Evolutionary conservation across 2,888 invertebrate genomes (phyloP).

Genomic region (Deroplatys truncata): DNA sequence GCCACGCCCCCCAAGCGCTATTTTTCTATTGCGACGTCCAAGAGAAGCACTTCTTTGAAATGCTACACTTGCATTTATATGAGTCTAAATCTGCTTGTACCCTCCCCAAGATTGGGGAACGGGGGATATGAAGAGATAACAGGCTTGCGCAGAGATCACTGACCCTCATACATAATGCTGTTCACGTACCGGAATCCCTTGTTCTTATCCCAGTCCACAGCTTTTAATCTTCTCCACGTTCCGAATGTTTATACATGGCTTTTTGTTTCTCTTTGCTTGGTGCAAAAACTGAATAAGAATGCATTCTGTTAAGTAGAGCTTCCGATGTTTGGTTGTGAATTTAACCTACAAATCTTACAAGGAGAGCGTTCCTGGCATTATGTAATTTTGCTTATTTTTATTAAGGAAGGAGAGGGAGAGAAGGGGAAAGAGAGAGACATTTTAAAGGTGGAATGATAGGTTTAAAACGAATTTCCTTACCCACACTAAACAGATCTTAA

Average conservation of each 20-base stretch:
- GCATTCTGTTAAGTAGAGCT: too few relatives aligned
- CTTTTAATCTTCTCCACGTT: not conserved
- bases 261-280: not conserved
- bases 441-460: too few relatives aligned
- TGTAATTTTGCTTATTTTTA: too few relatives aligned
- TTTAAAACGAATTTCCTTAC: too few relatives aligned
- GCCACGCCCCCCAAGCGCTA: not conserved
- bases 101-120: not conserved
- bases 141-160: not conserved
- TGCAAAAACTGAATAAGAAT: too few relatives aligned
- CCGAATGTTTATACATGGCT: not conserved
- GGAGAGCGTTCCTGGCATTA: too few relatives aligned
- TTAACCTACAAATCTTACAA: too few relatives aligned
- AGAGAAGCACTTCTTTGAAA: not conserved
- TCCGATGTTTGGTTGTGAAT: too few relatives aligned
- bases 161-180: not conserved
- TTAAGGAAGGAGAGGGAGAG: too few relatives aligned
- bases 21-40: not conserved
- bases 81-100: not conserved
- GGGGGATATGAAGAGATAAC: not conserved
- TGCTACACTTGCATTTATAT: not conserved
- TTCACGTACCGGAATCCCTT: not conserved
- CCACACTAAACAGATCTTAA: too few relatives aligned
- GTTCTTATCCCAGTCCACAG: not conserved
- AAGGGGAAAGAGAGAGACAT: too few relatives aligned